Conservation (phyloP, 2,888 invertebrate species). For the Teleiodes luculella region DNA sequence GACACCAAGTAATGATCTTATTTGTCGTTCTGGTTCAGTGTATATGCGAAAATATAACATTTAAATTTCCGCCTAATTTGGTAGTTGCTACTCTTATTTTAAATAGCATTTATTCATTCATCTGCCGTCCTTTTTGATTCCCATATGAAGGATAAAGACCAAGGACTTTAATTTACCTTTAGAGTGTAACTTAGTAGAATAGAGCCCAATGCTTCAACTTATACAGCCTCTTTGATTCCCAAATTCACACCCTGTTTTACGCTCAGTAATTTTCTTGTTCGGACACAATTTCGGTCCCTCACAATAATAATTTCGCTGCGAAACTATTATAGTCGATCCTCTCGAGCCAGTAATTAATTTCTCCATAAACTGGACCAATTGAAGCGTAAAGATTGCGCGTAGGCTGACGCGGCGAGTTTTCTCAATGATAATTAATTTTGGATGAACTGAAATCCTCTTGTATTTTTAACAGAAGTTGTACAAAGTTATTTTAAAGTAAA, state of each 20-base stretch:
- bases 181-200: too few relatives aligned
- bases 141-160: too few relatives aligned
- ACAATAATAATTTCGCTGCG: constrained; percentile 74
- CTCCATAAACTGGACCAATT: constrained; percentile 74
- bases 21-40: too few relatives aligned
- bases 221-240: constrained; percentile 70
- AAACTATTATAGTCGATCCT: constrained; percentile 77
- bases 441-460: constrained; percentile 41
- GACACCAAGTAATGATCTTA: too few relatives aligned
- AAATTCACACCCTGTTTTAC: constrained; percentile 77
- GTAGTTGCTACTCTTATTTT: too few relatives aligned
- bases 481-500: constrained; percentile 19
- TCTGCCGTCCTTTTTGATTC: too few relatives aligned
- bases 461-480: constrained; percentile 44
- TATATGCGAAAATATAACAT: too few relatives aligned
- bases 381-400: constrained; percentile 74
- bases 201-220: constrained; percentile 70
- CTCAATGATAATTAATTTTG: constrained; percentile 67
- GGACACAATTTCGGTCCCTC: constrained; percentile 75
- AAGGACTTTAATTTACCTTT: too few relatives aligned
- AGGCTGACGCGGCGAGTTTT: constrained; percentile 63
- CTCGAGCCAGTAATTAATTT: constrained; percentile 77
- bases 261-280: constrained; percentile 79
- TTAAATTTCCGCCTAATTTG: too few relatives aligned
- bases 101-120: too few relatives aligned